A percentile compares a stretch with the other conserved stretches of the same genome.
Evolutionary conservation across 2,113 vertebrate species (phyloP).

Genomic region (Corydoras maculifer): DNA sequence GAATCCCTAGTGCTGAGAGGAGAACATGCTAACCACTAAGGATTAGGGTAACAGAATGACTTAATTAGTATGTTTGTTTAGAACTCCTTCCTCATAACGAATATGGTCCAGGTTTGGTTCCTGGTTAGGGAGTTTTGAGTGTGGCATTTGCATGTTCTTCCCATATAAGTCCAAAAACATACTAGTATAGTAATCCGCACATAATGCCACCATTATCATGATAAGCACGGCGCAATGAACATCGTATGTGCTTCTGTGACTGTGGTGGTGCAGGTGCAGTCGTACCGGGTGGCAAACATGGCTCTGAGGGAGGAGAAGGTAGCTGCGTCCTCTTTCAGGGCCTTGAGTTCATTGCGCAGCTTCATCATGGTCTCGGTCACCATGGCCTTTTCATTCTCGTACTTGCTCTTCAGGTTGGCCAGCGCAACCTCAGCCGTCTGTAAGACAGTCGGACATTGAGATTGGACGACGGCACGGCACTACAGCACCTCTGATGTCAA

Average conservation of each 20-base stretch:
- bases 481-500: neutral
- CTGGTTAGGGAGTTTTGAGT: no score
- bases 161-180: no score
- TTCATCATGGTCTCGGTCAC: constrained; percentile 98
- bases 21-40: no score
- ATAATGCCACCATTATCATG: no score
- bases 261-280: neutral
- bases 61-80: no score
- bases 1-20: no score
- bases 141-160: no score
- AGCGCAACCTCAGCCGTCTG: constrained; percentile 95
- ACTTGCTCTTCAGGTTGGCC: constrained; percentile 78
- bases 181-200: no score
- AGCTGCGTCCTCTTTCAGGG: constrained; percentile 93
- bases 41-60: no score
- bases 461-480: neutral
- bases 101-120: no score
- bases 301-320: constrained; percentile 95
- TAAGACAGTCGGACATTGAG: neutral
- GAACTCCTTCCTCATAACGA: no score
- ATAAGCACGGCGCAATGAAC: neutral
- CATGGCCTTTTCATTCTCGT: constrained; percentile 76
- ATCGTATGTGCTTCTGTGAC: neutral
- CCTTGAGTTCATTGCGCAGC: constrained; percentile 93
- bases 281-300: constrained; percentile 96